Evolutionary conservation across 2,113 vertebrate genomes (phyloP).

Genomic region (Alaudala cheleensis): DNA sequence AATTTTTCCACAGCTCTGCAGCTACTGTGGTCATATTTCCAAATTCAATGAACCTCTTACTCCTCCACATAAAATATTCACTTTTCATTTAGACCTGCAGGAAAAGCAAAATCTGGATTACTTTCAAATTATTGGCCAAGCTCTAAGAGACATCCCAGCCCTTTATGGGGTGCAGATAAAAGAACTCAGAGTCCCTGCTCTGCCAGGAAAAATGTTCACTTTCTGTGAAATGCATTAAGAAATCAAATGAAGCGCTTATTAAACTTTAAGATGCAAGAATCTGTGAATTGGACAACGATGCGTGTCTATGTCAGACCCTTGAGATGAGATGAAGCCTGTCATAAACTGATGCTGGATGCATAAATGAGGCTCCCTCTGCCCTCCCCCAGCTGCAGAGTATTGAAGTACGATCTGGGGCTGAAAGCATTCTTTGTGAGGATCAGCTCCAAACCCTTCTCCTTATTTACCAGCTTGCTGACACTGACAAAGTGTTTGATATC

Average conservation of each 20-base stretch:
- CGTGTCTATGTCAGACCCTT: background rate
- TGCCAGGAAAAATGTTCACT: conserved; percentile 27
- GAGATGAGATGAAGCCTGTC: conserved; percentile 45
- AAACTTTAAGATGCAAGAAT: conserved; percentile 57
- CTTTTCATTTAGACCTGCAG: conserved; percentile 56
- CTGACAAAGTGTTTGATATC: conserved; percentile 9
- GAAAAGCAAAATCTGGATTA: conserved; percentile 62
- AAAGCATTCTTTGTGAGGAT: conserved; percentile 37
- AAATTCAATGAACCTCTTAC: conserved; percentile 29
- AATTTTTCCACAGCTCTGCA: conserved; percentile 54
- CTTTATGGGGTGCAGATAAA: conserved; percentile 63
- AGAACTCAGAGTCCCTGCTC: conserved; percentile 15
- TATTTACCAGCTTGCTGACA: conserved; percentile 3
- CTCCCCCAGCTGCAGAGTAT: background rate
- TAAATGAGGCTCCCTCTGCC: conserved; percentile 4
- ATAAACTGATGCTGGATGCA: conserved; percentile 33
- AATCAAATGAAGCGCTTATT: conserved; percentile 62
- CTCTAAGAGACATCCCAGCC: conserved; percentile 55
- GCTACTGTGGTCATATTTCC: conserved; percentile 42
- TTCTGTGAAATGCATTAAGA: conserved; percentile 54
- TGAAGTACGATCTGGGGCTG: background rate
- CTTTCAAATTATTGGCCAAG: conserved; percentile 54
- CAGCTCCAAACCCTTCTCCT: conserved; percentile 3
- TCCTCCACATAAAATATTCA: conserved; percentile 46
- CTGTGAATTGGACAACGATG: background rate